Evolutionary conservation across 37 sponge, comb jelly and placozoan species (phyloP), one percentile per base, ranked within the genome.

Genomic region (Cladorhizidae sp.): DNA sequence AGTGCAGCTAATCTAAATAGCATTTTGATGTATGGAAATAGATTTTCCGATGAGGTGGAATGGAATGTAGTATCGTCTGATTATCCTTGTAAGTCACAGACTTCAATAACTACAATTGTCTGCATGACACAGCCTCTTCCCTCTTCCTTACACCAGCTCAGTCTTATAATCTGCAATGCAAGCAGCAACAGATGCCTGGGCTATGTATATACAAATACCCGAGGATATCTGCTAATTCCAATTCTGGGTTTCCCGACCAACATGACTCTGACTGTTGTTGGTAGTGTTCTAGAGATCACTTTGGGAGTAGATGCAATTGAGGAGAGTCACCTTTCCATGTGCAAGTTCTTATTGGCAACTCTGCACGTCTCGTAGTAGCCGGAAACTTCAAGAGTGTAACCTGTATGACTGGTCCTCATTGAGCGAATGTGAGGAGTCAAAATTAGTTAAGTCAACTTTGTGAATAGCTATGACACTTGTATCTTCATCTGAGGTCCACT

Each of bases 221-320:
- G 29, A 40, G 49, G 40, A 37, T 41, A 52, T 15, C 33, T 37
- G 8, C 0, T n/a, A 14, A 58, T 88, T 29, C 58, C 83, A 2
- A 84, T 80, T 37, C 23, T 29, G 36, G 45, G 64, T 3, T 5
- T 26, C 3, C 39, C 94, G 21, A 40, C 75, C 12, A 40, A 23
- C 67, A 82, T 96, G 29, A 25, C 49, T 37, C 99, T 96, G 1
- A 11, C 64, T 21, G 68, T 63, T 49, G 68, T 63, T 49, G 99
- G 97, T 0, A 90, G 95, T 26, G 75, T 83, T 14, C 80, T 88
- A 2, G 75, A 68, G n/a, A 21, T 98, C 20, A 88, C 91, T 45
- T 45, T 45, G 49, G 49, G 49, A 45, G 49, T 45, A 9, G 49
- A 45, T 45, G 5, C 49, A 5, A 12, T 45, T 5, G 9, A 45